These are phyloP conservation scores for Sebastes cheni DNA, from an alignment of 2,797 vertebrate genomes.

Conservation along the genomic window DNA sequence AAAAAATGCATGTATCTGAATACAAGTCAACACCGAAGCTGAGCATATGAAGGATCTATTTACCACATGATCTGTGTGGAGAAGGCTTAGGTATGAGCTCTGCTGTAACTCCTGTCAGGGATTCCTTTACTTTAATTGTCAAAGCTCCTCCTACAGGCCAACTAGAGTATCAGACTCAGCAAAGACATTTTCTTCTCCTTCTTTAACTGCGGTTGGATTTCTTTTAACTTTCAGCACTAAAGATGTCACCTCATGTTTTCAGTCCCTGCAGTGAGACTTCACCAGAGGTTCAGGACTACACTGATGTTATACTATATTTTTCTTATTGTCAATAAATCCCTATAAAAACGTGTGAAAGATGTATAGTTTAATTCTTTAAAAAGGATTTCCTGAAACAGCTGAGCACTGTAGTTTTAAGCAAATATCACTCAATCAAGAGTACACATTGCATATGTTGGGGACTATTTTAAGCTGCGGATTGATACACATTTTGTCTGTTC, in stretches of 20 bases:
- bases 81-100: background rate
- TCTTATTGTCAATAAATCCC: background rate
- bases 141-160: constrained; percentile 79
- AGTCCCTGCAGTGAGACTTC: background rate
- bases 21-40: background rate
- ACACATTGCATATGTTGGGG: background rate
- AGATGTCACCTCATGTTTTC: constrained; percentile 6
- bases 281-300: background rate
- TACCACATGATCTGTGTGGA: background rate
- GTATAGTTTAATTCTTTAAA: background rate
- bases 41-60: background rate
- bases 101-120: constrained; percentile 7
- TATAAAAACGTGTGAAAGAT: background rate
- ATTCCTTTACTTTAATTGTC: constrained; percentile 49
- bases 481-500: background rate
- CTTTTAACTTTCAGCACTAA: background rate
- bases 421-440: background rate
- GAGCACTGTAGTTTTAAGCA: background rate
- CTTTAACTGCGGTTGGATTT: constrained; percentile 1
- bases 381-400: background rate
- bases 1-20: background rate
- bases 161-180: constrained; percentile 33
- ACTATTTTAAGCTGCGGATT: background rate
- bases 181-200: constrained; percentile 7
- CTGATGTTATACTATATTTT: background rate